Evolutionary conservation across 2,797 vertebrate species (phyloP), one percentile per base, ranked within the genome.

Genomic region (Molossus molossus): DNA sequence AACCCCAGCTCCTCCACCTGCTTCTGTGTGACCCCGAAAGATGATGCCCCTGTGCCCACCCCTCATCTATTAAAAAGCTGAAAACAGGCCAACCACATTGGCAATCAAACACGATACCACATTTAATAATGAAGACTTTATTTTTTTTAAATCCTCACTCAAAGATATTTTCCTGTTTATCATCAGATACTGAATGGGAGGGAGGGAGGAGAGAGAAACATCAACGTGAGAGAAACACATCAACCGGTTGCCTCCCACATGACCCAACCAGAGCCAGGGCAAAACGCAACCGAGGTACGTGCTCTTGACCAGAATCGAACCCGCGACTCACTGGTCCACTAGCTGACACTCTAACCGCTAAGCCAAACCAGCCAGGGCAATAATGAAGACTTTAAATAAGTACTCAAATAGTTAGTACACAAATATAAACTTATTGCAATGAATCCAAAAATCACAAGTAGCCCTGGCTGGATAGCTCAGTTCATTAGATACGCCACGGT

Each of bases 341-440:
- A 45, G 40, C 40, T 45, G 40, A 45, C 40, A 45, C 40, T 45
- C 40, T 45, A 45, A 45, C 40, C 40, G 40, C 40, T 45, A 6
- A 45, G 40, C 6, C 40, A 45, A 45, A 45, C 40, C 40, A 45
- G 40, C 40, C 40, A 45, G 40, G 40, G 40, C 40, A 91, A 62
- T 67, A 72, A 86, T 17, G 9, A 69, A 92, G 58, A 81, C n/a
- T 81, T 94, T n/a, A 84, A n/a, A 87, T 93, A 85, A 87, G 57
- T 7, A 96, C 20, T 62, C 72, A 93, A 70, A 91, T 29, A 57
- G 14, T 70, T 94, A 50, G 15, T 69, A 89, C 37, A 40, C 8
- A 81, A 87, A 88, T 65, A 75, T 0, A 76, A 92, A 94, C 60
- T 70, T 87, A 84, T 48, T 91, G 55, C 1, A 83, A 55, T 65